Conservation (phyloP, 2,888 invertebrate species). For the Morpho helenor region DNA sequence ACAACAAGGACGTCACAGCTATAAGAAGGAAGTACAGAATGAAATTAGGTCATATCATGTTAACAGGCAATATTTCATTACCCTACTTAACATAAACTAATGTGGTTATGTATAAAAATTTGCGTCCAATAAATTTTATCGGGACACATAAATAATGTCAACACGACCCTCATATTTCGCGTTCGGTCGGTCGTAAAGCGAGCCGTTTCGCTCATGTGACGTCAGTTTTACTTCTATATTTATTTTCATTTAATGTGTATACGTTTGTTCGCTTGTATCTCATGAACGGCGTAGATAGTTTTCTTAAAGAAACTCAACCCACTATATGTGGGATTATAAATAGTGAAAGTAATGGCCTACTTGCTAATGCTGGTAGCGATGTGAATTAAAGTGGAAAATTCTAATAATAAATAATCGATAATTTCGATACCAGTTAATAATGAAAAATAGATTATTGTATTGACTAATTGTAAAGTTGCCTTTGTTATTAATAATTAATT, state of each 20-base stretch:
- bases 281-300: neutral
- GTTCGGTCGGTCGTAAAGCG: slow-evolving; percentile 43
- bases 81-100: slow-evolving; percentile 22
- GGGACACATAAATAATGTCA: slow-evolving; percentile 42
- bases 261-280: neutral
- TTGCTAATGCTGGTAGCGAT: too few species aligned
- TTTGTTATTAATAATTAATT: too few species aligned
- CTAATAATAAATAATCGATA: too few species aligned
- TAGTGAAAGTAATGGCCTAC: too few species aligned
- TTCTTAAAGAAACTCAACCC: too few species aligned
- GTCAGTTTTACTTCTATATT: slow-evolving; percentile 29
- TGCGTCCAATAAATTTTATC: slow-evolving; percentile 38
- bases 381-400: too few species aligned
- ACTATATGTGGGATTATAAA: too few species aligned
- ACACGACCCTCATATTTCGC: slow-evolving; percentile 44
- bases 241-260: neutral
- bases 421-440: too few species aligned
- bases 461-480: too few species aligned
- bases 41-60: slow-evolving; percentile 6
- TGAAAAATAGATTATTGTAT: too few species aligned
- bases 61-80: slow-evolving; percentile 12
- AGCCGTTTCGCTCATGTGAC: slow-evolving; percentile 39
- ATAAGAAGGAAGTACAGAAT: neutral
- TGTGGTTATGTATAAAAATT: slow-evolving; percentile 21
- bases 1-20: too few species aligned